phyloP scores from a whole-genome alignment of 1,140 invertebrate genomes.

The Drosophila leontia region DNA sequence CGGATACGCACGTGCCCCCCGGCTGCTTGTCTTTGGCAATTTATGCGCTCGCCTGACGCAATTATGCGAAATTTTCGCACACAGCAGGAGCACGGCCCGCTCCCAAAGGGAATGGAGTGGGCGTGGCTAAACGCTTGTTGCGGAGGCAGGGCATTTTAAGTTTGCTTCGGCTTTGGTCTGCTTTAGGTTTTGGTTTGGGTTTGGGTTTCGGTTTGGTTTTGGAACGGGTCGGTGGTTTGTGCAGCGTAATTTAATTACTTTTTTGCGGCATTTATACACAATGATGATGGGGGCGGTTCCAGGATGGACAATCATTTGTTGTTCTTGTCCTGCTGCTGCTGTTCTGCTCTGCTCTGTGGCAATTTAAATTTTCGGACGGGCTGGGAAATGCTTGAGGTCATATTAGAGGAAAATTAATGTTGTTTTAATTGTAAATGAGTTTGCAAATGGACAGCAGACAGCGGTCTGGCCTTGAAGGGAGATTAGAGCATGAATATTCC shows the following conservation, averaged over 20 bases:
- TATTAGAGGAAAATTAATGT: constrained; percentile 79
- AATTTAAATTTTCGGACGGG: constrained; percentile 65
- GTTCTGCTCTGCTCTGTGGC: constrained; percentile 16
- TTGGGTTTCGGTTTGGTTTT: constrained; percentile 43
- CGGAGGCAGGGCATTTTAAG: constrained; percentile 62
- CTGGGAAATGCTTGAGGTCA: constrained; percentile 74
- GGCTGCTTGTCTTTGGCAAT: constrained; percentile 78
- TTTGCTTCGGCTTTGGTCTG: constrained; percentile 51
- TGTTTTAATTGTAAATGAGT: constrained; percentile 83
- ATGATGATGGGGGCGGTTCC: constrained; percentile 12
- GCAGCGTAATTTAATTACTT: constrained; percentile 81
- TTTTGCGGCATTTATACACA: constrained; percentile 66
- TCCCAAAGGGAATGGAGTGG: constrained; percentile 25
- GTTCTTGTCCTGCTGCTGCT: constrained; percentile 20
- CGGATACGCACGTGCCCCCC: constrained; percentile 44
- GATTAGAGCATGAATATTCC: constrained; percentile 14
- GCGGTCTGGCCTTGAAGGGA: constrained; percentile 6
- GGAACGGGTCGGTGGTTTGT: constrained; percentile 34
- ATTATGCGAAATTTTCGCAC: constrained; percentile 82
- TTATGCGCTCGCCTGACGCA: constrained; percentile 79
- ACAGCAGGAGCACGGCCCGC: constrained; percentile 52
- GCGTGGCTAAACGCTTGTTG: constrained; percentile 67
- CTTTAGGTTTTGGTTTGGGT: constrained; percentile 41
- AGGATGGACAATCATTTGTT: constrained; percentile 60
- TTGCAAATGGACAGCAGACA: constrained; percentile 52